These are phyloP conservation scores for Drosophila koepferae DNA, from an alignment of 2,888 invertebrate species.

Conservation along the genomic window DNA sequence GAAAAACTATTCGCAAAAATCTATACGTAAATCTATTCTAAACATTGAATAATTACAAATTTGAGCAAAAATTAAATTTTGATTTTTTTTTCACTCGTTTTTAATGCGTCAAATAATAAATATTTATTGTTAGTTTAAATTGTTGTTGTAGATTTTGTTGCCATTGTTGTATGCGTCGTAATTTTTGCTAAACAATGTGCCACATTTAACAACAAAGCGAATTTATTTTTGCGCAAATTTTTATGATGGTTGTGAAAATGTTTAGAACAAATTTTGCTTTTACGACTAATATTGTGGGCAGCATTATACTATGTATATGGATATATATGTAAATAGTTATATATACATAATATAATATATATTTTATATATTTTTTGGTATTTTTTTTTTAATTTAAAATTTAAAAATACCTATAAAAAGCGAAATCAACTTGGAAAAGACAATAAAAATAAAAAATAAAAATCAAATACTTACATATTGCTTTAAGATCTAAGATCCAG, in stretches of 20 bases:
- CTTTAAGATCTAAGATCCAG: background rate
- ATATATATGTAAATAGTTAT: background rate
- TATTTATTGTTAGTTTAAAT: conserved; percentile 58
- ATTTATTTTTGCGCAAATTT: conserved; percentile 37
- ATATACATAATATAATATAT: background rate
- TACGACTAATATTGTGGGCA: conserved; percentile 46
- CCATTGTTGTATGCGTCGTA: conserved; percentile 12
- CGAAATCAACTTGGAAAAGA: too few species aligned
- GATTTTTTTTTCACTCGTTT: background rate
- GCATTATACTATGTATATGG: conserved; percentile 11
- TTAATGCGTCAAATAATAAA: conserved; percentile 64
- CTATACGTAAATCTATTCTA: conserved; percentile 27
- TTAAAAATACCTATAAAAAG: too few species aligned
- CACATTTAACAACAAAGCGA: conserved; percentile 45
- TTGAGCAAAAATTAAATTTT: conserved; percentile 14
- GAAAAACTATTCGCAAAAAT: conserved; percentile 31
- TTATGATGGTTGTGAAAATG: conserved; percentile 46
- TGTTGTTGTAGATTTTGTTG: conserved; percentile 20
- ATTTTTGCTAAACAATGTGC: conserved; percentile 49
- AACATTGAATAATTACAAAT: conserved; percentile 35
- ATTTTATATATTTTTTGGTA: background rate
- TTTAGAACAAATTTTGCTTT: conserved; percentile 37
- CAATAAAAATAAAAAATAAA: background rate
- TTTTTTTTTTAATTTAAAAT: too few species aligned
- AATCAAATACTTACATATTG: background rate